Base-by-base conservation (phyloP, 2,797 vertebrate species). In the Pempheris klunzingeri region DNA sequence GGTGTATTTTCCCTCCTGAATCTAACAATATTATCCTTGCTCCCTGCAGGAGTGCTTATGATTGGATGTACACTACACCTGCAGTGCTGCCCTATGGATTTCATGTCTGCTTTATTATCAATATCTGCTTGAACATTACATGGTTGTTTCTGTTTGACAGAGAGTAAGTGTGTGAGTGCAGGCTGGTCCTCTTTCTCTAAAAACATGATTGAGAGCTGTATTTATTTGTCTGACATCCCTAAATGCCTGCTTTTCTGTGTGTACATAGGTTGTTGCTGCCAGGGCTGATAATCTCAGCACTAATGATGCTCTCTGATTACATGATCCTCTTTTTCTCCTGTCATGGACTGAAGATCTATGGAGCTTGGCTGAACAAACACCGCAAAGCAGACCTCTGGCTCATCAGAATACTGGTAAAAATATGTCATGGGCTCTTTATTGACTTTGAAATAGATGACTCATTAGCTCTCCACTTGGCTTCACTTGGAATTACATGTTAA, bases 381-480 rank as follows among this genome's bases (percentile, higher is more conserved):
- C 90, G 91, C 77, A 92, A 39, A 26, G 59, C 34, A 43, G 95
- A 96, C 28, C 91, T 96, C 49, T 96, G 96, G 95, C 88, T 96
- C 70, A 83, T 94, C 83, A 90, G 94, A 34, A 77, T 96, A 83
- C 86, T 96, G 85, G 96, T 97, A 95, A 88, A 67, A 22, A 28
- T 0, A 59, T 6, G 67, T 58, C 9, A 30, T 5, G 20, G 2
- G 2, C 13, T 1, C 5, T 41, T 36, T 58, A 3, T 28, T 32
- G 28, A 71, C 38, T 18, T 59, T 34, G 5, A 60, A 46, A 39
- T 52, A 17, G 0, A 20, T 49, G 14, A 7, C 4, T 17, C 46
- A 0, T 28, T n/a, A 46, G 3, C 26, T 5, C 5, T 58, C 12
- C 7, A 13, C 17, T 61, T 55, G 5, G 20, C 15, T 54, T 60